Percentiles rank a stretch among this genome's conserved stretches.
Conservation (phyloP, 2,888 invertebrate genomes). For the Stramonita haemastoma region DNA sequence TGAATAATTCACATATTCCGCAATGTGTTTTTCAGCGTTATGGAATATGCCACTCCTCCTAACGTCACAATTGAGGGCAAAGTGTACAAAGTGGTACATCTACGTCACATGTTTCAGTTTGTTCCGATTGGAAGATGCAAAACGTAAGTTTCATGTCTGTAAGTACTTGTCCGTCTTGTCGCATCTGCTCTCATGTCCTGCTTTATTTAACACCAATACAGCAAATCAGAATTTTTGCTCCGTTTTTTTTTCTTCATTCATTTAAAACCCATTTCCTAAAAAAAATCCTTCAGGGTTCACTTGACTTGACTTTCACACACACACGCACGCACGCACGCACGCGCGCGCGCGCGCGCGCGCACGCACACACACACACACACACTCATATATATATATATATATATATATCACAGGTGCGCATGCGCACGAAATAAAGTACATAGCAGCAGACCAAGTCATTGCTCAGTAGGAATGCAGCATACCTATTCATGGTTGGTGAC, state of each 20-base stretch:
- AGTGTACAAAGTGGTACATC: constrained; percentile 65
- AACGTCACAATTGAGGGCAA: constrained; percentile 58
- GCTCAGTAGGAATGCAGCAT: no score
- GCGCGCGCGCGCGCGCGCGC: no score
- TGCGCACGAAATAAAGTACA: not conserved
- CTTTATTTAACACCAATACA: no score
- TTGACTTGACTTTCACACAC: not conserved
- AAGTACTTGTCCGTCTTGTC: not conserved
- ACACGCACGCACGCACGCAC: constrained; percentile 27
- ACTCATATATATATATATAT: no score
- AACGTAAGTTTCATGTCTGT: constrained; percentile 51
- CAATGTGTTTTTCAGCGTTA: constrained; percentile 52
- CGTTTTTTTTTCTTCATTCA: no score
- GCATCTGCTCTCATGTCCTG: no score
- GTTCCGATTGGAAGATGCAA: constrained; percentile 66
- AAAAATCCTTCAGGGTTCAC: no score
- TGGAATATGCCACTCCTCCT: constrained; percentile 63
- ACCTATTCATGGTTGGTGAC: no score
- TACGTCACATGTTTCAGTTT: constrained; percentile 66
- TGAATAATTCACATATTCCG: not conserved
- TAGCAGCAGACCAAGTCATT: no score
- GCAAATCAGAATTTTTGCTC: no score
- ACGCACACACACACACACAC: not conserved
- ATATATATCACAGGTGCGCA: not conserved
- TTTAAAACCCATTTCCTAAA: no score